Evolutionary conservation across 2,888 invertebrate species (phyloP), one percentile per base, ranked within the genome.

Genomic region (Mallateleia sp.): DNA sequence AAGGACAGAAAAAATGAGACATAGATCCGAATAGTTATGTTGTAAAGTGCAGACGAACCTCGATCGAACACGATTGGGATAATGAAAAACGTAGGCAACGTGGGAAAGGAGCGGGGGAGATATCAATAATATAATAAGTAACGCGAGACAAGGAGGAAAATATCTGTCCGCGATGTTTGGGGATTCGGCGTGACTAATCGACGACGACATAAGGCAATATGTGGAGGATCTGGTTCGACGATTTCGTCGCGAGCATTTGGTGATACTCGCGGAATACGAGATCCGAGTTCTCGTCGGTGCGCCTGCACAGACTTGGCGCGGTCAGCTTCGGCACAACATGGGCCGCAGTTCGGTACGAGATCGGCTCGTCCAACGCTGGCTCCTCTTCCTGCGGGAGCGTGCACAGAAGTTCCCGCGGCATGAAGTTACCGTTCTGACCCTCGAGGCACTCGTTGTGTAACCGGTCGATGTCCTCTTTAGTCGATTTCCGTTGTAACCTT

Each of bases 121-220:
- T 50, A 54, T 75, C 9, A 69, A 45, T 42, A 64, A 58, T 50
- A 69, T 15, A 24, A 75, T 75, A 80, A 85, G 74, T 67, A 80
- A 80, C 69, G 69, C 79, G 69, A 67, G 71, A 54, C 56, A 50
- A 71, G 25, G 74, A 82, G 71, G 78, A 86, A 74, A 82, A 67
- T 38, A 71, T 25, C n/a, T 62, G 79, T 74, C 56, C 62, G 54
- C 50, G 58, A 66, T 54, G 67, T 82, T 69, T 62, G 58, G 67
- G 64, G 18, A 64, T 69, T 84, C 72, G 77, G 77, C 87, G 88
- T 90, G 88, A 93, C 93, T 94, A 99, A 97, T 99, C 99, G 96
- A 99, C 98, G 95, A 99, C 97, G 96, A 99, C 98, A 96, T 99
- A 99, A 96, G 99, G 99, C 97, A 99, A 97, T 96, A 99, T 98